phyloP scores from a whole-genome alignment of 2,888 invertebrate genomes.

The Alsophila aescularia region DNA sequence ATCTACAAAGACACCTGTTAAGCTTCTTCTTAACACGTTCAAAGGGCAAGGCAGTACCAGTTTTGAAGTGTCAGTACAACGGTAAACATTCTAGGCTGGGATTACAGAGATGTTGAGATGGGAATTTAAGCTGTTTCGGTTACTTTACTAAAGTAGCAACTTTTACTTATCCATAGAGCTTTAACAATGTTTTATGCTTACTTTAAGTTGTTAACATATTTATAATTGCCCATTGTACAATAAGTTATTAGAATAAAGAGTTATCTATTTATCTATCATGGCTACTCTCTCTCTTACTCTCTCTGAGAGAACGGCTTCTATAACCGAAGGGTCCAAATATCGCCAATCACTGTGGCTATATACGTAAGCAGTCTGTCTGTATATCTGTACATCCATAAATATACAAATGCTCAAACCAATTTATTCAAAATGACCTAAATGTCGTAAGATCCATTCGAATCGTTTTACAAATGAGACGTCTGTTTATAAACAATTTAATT shows the following conservation, averaged over 20 bases:
- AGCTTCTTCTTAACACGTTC: background rate
- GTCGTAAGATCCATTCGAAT: conserved; percentile 14
- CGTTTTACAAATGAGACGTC: conserved; percentile 13
- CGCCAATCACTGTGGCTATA: no score
- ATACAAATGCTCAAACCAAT: background rate
- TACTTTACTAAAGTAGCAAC: background rate
- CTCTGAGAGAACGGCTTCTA: no score
- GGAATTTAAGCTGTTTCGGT: background rate
- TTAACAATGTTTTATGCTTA: no score
- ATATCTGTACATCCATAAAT: no score
- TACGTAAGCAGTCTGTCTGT: no score
- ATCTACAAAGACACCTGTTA: background rate
- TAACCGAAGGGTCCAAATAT: no score
- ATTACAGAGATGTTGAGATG: background rate
- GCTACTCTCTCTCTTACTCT: no score
- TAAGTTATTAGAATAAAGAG: no score
- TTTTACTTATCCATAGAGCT: no score
- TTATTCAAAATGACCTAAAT: conserved; percentile 10
- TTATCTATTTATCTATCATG: no score
- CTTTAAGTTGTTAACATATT: no score
- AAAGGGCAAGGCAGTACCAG: background rate
- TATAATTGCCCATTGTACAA: no score
- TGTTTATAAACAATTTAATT: conserved; percentile 18
- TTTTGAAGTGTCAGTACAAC: background rate
- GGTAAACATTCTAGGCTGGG: background rate